phyloP scores from a whole-genome alignment of 1,140 invertebrate genomes.

The Halesus radiatus region DNA sequence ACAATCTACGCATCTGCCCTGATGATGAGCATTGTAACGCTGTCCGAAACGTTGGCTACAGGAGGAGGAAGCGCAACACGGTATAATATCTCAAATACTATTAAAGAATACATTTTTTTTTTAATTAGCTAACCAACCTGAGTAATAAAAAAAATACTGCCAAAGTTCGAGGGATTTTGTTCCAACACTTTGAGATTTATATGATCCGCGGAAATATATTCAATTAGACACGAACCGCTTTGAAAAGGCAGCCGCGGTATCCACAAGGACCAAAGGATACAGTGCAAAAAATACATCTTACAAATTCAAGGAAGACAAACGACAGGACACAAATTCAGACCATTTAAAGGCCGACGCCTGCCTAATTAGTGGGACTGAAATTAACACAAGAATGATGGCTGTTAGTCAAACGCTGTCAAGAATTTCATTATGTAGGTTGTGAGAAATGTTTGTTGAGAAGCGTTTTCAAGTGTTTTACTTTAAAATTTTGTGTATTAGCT shows the following conservation, averaged over 20 bases:
- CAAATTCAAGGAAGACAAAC: conserved; percentile 33
- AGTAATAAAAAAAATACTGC: too few relatives aligned
- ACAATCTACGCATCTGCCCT: too few relatives aligned
- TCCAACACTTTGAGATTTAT: not conserved
- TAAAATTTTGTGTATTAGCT: too few relatives aligned
- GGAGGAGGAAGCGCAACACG: too few relatives aligned
- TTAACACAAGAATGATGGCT: conserved; percentile 37
- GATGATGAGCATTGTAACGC: too few relatives aligned
- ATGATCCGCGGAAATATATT: conserved; percentile 28
- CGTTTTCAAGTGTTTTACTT: too few relatives aligned
- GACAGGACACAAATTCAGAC: conserved; percentile 22
- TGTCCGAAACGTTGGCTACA: too few relatives aligned
- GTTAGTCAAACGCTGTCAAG: not conserved
- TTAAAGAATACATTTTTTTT: too few relatives aligned
- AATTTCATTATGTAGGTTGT: conserved; percentile 36
- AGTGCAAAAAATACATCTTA: conserved; percentile 24
- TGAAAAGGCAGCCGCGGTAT: not conserved
- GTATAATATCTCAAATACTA: too few relatives aligned
- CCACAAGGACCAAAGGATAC: not conserved
- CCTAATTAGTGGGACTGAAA: conserved; percentile 26
- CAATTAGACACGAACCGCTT: conserved; percentile 32
- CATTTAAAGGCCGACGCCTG: conserved; percentile 11
- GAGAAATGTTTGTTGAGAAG: too few relatives aligned
- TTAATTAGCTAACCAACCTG: too few relatives aligned
- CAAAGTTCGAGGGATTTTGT: too few relatives aligned